These are phyloP conservation scores for Balearica regulorum DNA, from an alignment of 2,797 vertebrate species.

Conservation along the genomic window DNA sequence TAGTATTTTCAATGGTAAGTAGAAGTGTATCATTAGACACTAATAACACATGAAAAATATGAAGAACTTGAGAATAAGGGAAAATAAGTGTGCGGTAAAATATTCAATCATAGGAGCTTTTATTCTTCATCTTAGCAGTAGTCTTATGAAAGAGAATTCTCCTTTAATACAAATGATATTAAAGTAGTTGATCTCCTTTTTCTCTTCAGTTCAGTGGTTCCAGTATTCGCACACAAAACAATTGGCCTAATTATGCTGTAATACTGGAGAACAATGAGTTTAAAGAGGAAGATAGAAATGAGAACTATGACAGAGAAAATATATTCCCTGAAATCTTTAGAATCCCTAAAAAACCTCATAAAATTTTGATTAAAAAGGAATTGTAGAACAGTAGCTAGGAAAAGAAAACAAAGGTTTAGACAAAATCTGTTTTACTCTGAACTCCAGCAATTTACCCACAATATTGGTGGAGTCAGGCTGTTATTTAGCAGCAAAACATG, in stretches of 20 bases:
- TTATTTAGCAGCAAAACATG: background rate
- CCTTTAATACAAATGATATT: background rate
- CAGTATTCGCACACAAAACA: background rate
- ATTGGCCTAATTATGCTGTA: background rate
- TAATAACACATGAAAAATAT: background rate
- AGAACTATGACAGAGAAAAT: background rate
- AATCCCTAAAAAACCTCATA: background rate
- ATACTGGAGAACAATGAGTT: background rate
- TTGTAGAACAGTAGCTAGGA: background rate
- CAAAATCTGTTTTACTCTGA: background rate
- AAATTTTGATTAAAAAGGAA: background rate
- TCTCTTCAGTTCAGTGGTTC: background rate
- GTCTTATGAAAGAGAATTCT: background rate
- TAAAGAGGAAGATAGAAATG: background rate
- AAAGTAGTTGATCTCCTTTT: background rate
- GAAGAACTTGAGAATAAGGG: background rate
- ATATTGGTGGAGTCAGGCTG: background rate
- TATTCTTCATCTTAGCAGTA: background rate
- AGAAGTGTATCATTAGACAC: background rate
- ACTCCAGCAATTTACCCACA: background rate
- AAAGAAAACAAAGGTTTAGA: background rate
- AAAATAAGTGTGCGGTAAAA: background rate
- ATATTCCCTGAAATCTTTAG: background rate
- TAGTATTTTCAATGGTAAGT: background rate
- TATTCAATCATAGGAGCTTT: background rate